Evolutionary conservation across 2,888 invertebrate species (phyloP).

Genomic region (Branchinecta sandiegonensis): DNA sequence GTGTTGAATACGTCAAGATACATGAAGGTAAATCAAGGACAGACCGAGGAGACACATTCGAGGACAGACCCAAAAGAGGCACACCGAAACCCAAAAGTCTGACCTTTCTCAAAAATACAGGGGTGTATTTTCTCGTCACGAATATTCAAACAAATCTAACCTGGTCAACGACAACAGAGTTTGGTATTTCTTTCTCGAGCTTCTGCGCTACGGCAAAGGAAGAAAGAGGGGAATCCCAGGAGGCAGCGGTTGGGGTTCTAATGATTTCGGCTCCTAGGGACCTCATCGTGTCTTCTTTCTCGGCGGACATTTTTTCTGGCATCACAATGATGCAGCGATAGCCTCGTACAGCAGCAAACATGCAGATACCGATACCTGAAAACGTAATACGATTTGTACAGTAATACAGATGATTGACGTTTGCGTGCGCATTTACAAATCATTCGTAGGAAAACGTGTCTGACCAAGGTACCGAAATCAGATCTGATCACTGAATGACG

Average conservation of each 20-base stretch:
- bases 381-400: conserved; percentile 17
- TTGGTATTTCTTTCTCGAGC: conserved; percentile 41
- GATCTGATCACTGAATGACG: too few species aligned
- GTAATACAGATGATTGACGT: too few species aligned
- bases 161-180: conserved; percentile 44
- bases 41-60: too few species aligned
- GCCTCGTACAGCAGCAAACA: conserved; percentile 45
- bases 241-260: conserved; percentile 42
- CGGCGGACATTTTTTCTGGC: conserved; percentile 48
- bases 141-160: conserved; percentile 29
- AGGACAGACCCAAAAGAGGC: too few species aligned
- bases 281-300: conserved; percentile 43
- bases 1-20: too few species aligned
- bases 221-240: conserved; percentile 41
- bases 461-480: too few species aligned
- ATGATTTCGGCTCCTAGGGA: conserved; percentile 46
- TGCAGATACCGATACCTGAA: conserved; percentile 42
- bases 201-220: conserved; percentile 43
- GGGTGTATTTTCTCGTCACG: too few species aligned
- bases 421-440: too few species aligned
- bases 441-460: too few species aligned
- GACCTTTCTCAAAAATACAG: too few species aligned
- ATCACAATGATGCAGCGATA: conserved; percentile 47
- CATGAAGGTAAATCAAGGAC: too few species aligned
- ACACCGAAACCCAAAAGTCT: too few species aligned